Conservation (phyloP, 2,888 invertebrate species). For the Dryocosmus kuriphilus region DNA sequence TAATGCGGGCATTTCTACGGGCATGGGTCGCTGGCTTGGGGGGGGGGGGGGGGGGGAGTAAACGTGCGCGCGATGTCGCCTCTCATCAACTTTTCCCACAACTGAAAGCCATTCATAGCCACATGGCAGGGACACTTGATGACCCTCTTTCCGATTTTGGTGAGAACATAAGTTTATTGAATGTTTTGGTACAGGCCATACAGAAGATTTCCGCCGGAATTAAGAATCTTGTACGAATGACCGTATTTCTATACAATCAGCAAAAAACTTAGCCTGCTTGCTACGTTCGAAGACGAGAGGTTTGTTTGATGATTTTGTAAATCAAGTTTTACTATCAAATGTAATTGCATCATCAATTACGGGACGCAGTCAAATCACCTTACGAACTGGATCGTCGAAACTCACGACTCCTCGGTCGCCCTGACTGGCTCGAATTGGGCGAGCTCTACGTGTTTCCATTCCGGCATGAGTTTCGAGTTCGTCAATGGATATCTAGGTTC, state of each 20-base stretch:
- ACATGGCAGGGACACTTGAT: no score
- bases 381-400: conserved; percentile 34
- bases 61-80: no score
- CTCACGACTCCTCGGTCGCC: no score
- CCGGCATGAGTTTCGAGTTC: no score
- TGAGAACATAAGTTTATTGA: conserved; percentile 39
- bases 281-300: conserved; percentile 10
- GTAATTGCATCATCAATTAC: conserved; percentile 26
- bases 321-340: conserved; percentile 21
- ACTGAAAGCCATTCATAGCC: no score
- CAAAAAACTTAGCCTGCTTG: conserved; percentile 4
- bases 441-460: no score
- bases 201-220: conserved; percentile 24
- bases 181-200: conserved; percentile 36
- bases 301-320: conserved; percentile 1
- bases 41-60: no score
- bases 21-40: no score
- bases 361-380: conserved; percentile 11
- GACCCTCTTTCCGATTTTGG: conserved; percentile 24
- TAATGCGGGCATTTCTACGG: no score
- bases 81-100: no score
- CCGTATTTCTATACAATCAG: neutral
- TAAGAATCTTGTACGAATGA: conserved; percentile 5
- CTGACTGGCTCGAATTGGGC: no score
- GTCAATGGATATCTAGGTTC: no score